Percentiles rank a stretch among this genome's conserved stretches.
These are phyloP conservation scores for Tyto alba DNA, from an alignment of 2,113 vertebrate genomes.

Conservation along the genomic window DNA sequence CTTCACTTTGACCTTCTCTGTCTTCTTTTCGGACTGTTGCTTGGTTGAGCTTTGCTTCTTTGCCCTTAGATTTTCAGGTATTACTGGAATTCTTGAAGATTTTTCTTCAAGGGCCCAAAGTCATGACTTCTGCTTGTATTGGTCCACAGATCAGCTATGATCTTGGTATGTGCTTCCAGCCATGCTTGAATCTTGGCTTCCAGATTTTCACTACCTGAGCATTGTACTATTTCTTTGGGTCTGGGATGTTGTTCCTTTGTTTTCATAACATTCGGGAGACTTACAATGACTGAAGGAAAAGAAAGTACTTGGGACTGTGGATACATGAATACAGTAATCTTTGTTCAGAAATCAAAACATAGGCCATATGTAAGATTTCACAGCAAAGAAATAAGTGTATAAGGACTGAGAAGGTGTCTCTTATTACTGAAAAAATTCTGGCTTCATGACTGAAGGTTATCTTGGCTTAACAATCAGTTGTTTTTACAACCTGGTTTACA, in stretches of 20 bases:
- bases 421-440: not conserved
- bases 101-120: not conserved
- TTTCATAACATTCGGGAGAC: not conserved
- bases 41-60: not conserved
- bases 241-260: not conserved
- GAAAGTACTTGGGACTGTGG: not conserved
- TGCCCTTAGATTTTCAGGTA: not conserved
- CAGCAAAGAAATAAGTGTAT: not conserved
- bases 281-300: not conserved
- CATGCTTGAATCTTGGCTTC: not conserved
- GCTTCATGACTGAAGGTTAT: not conserved
- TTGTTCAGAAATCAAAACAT: not conserved
- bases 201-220: not conserved
- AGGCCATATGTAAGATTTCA: not conserved
- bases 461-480: not conserved
- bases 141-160: not conserved
- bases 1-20: not conserved
- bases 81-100: not conserved
- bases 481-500: not conserved
- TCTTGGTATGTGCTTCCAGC: not conserved
- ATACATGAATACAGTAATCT: not conserved
- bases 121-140: not conserved
- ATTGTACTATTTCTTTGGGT: not conserved
- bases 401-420: not conserved
- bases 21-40: not conserved